Evolutionary conservation across 2,888 invertebrate species (phyloP), one percentile per base, ranked within the genome.

Genomic region (Drosophila quasianomalipes): DNA sequence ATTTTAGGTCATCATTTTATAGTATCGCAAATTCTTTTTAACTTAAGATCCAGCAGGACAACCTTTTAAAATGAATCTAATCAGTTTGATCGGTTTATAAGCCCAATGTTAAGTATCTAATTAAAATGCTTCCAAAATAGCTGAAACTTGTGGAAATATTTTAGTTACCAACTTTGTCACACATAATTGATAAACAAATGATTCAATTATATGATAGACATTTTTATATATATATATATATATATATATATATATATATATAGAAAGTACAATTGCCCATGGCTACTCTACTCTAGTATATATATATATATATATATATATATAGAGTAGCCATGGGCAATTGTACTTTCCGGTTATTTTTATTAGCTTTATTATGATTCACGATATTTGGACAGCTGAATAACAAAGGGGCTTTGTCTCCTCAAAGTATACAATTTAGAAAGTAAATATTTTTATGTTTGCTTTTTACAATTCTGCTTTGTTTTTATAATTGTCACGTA

Each of bases 51-150:
- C 30, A 1, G 10, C 22, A 2, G 19, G 9, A 26, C 5, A 5
- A 10, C 14, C 22, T 33, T 35, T 59, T 54, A 65, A 52, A 59
- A 19, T 30, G 16, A 52, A 65, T 71, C 64, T 74, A 47, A 71
- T 82, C 82, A 74, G 44, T 31, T 47, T 26, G 64, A 87, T 84
- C 71, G 76, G 61, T 74, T 82, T 76, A 30, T 71, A 64, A 83
- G 68, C 41, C 54, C 54, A n/a, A 74, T 55, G 64, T 60, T 73
- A 60, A 31, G 31, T 30, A 19, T 4, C 10, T 30, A 47, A 54
- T 30, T 55, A 55, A 37, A 55, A 55, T 54, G 62, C 44, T 64
- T 58, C 26, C 14, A 52, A 52, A 74, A 65, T 47, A 49, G 47
- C 26, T 22, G 53, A 53, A 35, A 9, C 10, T 9, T 31, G 39